Percentiles rank a stretch among this genome's conserved stretches.
These are phyloP conservation scores for Hyla sarda DNA, from an alignment of 2,113 vertebrate genomes.

Conservation along the genomic window DNA sequence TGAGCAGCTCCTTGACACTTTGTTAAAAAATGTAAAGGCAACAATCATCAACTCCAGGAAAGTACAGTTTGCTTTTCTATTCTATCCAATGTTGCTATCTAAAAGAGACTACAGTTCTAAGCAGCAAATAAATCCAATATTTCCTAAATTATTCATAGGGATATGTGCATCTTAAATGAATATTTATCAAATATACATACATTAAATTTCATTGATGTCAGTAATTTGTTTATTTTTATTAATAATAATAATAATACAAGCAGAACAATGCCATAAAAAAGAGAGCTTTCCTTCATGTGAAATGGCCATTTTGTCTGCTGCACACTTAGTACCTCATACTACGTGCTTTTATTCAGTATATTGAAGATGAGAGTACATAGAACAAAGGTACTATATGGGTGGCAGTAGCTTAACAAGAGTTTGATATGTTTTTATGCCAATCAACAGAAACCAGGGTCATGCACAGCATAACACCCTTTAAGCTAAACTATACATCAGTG, in stretches of 20 bases:
- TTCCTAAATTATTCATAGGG: neutral
- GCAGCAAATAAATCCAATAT: too few species aligned
- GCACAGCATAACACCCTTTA: conserved; percentile 11
- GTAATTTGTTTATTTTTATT: neutral
- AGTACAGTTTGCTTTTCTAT: too few species aligned
- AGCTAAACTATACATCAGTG: conserved; percentile 29
- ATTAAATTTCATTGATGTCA: neutral
- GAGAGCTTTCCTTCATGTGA: neutral
- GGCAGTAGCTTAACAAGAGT: neutral
- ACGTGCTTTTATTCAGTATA: neutral
- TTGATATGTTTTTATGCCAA: conserved; percentile 35
- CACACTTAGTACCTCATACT: neutral
- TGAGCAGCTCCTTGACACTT: too few species aligned
- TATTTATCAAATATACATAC: neutral
- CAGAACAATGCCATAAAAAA: too few species aligned
- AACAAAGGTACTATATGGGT: conserved; percentile 19
- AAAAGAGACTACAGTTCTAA: too few species aligned
- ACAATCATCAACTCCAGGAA: too few species aligned
- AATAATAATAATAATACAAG: too few species aligned
- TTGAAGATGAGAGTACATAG: neutral
- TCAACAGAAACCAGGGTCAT: conserved; percentile 40
- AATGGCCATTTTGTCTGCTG: neutral
- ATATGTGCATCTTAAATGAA: neutral
- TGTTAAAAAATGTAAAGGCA: too few species aligned
- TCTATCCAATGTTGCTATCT: too few species aligned